Conservation (phyloP, 1,140 invertebrate genomes). For the Brachystomella parvula region DNA sequence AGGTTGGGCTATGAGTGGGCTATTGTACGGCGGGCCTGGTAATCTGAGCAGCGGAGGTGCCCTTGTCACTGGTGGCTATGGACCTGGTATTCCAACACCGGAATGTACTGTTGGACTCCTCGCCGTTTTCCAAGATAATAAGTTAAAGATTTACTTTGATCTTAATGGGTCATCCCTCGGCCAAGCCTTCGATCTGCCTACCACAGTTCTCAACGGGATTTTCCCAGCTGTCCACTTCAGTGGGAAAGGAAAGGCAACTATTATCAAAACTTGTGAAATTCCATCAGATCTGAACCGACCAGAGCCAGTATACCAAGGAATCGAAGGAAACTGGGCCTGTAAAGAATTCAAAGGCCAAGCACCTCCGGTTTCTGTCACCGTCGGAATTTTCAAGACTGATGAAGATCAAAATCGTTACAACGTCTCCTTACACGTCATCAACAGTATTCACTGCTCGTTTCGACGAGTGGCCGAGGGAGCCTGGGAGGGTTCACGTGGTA, state of each 20-base stretch:
- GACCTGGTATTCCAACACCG: not conserved
- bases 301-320: slow-evolving; percentile 4
- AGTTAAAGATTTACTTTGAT: slow-evolving; percentile 2
- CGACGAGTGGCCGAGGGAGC: not conserved
- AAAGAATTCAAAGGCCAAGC: not conserved
- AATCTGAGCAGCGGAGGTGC: slow-evolving; percentile 2
- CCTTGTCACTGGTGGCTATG: not conserved
- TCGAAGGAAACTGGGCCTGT: slow-evolving; percentile 6
- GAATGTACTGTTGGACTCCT: not conserved
- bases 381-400: not conserved
- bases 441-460: not conserved
- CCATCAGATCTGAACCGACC: not conserved
- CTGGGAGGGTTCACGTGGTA: not conserved
- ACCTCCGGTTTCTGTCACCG: not conserved
- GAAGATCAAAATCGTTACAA: not conserved
- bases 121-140: not conserved
- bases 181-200: not conserved
- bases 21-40: slow-evolving; percentile 4
- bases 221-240: slow-evolving; percentile 13
- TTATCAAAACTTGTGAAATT: not conserved
- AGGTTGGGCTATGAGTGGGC: not conserved
- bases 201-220: not conserved
- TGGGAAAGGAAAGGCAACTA: not conserved
- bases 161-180: not conserved
- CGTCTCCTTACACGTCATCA: not conserved